These are phyloP conservation scores for Drosophila lowei DNA, from an alignment of 1,140 invertebrate genomes.

Conservation along the genomic window DNA sequence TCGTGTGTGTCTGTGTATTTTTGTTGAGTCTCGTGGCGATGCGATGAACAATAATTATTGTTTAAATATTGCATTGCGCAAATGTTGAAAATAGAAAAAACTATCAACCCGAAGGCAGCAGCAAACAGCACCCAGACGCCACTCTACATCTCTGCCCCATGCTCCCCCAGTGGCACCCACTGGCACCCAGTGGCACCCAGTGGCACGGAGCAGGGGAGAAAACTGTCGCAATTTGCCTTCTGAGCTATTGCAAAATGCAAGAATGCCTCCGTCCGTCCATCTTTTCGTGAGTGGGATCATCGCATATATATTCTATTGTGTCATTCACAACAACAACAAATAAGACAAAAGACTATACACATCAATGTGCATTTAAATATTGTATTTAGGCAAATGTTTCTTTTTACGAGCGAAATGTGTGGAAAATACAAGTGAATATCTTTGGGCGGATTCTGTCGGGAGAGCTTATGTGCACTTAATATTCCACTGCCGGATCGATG, in stretches of 20 bases:
- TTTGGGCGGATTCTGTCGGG: too few species aligned
- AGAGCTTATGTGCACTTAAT: too few species aligned
- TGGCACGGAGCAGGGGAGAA: conserved; percentile 6
- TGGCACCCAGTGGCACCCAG: neutral
- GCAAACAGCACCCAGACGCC: conserved; percentile 3
- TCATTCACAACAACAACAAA: conserved; percentile 34
- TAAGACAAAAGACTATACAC: neutral
- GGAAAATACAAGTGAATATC: too few species aligned
- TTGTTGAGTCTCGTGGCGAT: conserved; percentile 8
- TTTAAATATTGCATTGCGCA: conserved; percentile 75
- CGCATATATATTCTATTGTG: conserved; percentile 43
- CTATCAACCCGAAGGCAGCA: too few species aligned
- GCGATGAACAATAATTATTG: conserved; percentile 60
- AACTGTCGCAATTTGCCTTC: conserved; percentile 73
- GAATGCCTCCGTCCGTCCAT: conserved; percentile 10
- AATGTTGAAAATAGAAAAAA: conserved; percentile 75
- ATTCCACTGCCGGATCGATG: too few species aligned
- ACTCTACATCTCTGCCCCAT: neutral
- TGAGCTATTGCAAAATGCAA: conserved; percentile 73
- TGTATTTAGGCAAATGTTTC: conserved; percentile 28
- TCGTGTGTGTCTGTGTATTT: too few species aligned
- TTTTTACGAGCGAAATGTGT: conserved; percentile 11
- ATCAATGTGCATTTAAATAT: conserved; percentile 48
- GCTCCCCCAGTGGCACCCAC: neutral
- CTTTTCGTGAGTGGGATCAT: conserved; percentile 31